phyloP scores from a whole-genome alignment of 2,797 vertebrate genomes.

The Tadarida brasiliensis region DNA sequence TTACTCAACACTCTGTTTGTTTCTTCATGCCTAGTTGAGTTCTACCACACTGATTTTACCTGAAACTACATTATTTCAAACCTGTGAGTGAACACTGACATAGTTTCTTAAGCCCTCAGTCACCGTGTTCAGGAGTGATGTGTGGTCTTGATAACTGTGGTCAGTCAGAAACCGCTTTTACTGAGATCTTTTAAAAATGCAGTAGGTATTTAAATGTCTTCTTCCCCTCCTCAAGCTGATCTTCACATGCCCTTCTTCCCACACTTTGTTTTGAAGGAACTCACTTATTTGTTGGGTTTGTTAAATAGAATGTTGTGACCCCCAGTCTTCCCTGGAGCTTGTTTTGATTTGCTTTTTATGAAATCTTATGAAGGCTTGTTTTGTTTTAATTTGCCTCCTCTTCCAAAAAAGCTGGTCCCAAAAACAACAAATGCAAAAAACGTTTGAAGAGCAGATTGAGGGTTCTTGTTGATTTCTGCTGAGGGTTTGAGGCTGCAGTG shows the following conservation, averaged over 20 bases:
- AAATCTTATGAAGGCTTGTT: constrained; percentile 38
- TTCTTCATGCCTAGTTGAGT: not conserved
- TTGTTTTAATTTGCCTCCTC: constrained; percentile 27
- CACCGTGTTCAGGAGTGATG: not conserved
- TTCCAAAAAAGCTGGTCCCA: not conserved
- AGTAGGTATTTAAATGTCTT: not conserved
- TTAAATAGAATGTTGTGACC: not conserved
- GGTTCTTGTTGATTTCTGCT: not conserved
- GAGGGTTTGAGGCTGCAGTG: not conserved
- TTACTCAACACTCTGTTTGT: not conserved
- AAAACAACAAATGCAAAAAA: constrained; percentile 1
- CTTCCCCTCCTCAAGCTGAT: not conserved
- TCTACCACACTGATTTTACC: not conserved
- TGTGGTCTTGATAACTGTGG: not conserved
- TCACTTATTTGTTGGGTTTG: not conserved
- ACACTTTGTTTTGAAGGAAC: constrained; percentile 12
- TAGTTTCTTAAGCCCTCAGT: not conserved
- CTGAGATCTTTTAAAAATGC: not conserved
- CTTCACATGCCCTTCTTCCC: not conserved
- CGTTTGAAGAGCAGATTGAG: not conserved
- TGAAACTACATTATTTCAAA: constrained; percentile 2
- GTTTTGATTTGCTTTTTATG: constrained; percentile 30
- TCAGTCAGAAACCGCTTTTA: not conserved
- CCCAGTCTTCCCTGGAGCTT: not conserved
- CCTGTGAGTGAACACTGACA: not conserved